phyloP scores from a whole-genome alignment of 2,888 invertebrate species.

The Agonopterix arenella region DNA sequence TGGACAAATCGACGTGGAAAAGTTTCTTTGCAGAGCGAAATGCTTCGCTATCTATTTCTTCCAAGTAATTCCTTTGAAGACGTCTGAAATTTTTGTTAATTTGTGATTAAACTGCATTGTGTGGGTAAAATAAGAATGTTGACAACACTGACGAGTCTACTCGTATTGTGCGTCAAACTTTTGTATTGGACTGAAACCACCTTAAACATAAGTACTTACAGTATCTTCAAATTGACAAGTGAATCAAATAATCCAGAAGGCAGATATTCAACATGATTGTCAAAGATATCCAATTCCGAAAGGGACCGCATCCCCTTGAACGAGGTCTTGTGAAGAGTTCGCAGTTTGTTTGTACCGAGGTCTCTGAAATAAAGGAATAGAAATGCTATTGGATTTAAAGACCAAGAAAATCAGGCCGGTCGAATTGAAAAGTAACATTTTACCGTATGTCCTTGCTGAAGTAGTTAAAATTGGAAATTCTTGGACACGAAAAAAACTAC shows the following conservation, averaged over 20 bases:
- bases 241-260: constrained; percentile 80
- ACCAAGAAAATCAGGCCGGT: too few species aligned
- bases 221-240: constrained; percentile 77
- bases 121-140: too few species aligned
- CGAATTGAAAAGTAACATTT: too few species aligned
- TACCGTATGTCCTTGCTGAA: too few species aligned
- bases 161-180: too few species aligned
- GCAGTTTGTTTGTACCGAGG: constrained; percentile 81
- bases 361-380: constrained; percentile 71
- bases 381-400: too few species aligned
- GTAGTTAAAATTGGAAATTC: too few species aligned
- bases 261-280: constrained; percentile 82
- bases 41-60: constrained; percentile 77
- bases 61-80: constrained; percentile 80
- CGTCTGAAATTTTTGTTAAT: constrained; percentile 64
- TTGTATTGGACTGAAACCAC: too few species aligned
- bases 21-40: constrained; percentile 77
- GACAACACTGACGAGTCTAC: too few species aligned
- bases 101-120: too few species aligned
- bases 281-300: constrained; percentile 82
- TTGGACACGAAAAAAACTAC: too few species aligned
- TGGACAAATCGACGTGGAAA: constrained; percentile 81
- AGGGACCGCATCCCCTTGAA: constrained; percentile 81
- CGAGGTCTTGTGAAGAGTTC: constrained; percentile 81
- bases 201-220: constrained; percentile 80